Conservation (phyloP, 2,888 invertebrate genomes). For the Noctua comes region DNA sequence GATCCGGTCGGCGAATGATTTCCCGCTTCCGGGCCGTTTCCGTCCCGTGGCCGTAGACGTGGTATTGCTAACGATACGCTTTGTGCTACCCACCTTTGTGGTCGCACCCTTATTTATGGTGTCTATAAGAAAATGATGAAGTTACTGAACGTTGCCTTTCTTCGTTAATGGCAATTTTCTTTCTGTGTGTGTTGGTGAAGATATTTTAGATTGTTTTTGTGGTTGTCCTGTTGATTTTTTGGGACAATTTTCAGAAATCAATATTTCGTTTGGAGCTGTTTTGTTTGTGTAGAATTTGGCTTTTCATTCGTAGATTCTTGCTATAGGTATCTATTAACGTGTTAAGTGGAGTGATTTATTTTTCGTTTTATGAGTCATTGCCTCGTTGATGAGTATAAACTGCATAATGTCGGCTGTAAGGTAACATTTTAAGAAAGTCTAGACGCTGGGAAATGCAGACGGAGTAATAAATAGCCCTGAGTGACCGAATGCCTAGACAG, state of each 20-base stretch:
- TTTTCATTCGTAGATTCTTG: not conserved
- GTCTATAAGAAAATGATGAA: slow-evolving; percentile 70
- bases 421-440: slow-evolving; percentile 65
- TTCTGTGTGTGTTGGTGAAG: slow-evolving; percentile 3
- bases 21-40: slow-evolving; percentile 81
- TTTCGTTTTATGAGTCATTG: slow-evolving; percentile 26
- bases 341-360: not conserved
- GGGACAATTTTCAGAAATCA: not conserved
- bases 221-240: slow-evolving; percentile 11
- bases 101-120: slow-evolving; percentile 78
- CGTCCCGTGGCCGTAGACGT: slow-evolving; percentile 67
- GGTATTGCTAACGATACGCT: slow-evolving; percentile 78
- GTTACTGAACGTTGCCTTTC: slow-evolving; percentile 37
- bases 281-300: not conserved
- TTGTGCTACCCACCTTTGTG: slow-evolving; percentile 72
- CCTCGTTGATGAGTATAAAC: slow-evolving; percentile 41
- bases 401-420: slow-evolving; percentile 50
- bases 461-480: slow-evolving; percentile 58
- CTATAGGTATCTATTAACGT: not conserved
- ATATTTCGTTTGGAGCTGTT: not conserved
- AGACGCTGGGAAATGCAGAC: slow-evolving; percentile 59
- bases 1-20: slow-evolving; percentile 86
- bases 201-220: slow-evolving; percentile 26
- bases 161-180: slow-evolving; percentile 40
- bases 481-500: slow-evolving; percentile 56